Conservation (phyloP, 2,797 vertebrate species). For the Hemitrygon akajei region DNA sequence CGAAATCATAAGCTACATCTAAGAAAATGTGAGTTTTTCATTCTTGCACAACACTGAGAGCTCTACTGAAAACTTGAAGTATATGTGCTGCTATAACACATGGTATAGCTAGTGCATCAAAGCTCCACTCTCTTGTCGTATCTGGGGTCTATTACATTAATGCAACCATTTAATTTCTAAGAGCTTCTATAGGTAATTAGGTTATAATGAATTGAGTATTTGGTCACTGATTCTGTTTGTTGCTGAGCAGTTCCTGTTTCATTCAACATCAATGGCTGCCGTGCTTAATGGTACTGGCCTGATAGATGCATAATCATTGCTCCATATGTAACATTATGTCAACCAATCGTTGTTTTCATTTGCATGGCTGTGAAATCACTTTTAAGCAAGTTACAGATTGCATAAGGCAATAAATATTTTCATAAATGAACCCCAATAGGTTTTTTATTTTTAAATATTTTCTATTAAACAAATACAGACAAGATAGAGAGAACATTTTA, state of each 20-base stretch:
- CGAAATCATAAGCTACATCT: neutral
- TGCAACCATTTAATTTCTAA: conserved; percentile 29
- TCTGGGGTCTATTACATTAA: conserved; percentile 25
- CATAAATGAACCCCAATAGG: conserved; percentile 29
- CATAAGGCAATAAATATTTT: neutral
- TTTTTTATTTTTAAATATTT: conserved; percentile 25
- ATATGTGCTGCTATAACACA: neutral
- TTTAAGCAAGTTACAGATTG: conserved; percentile 29
- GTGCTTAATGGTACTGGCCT: neutral
- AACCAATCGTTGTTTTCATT: neutral
- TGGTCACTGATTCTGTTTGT: conserved; percentile 30
- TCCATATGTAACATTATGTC: conserved; percentile 39
- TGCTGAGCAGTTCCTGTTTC: neutral
- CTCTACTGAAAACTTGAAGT: neutral
- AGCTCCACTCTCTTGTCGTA: neutral
- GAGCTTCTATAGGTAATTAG: conserved; percentile 27
- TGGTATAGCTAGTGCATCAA: neutral
- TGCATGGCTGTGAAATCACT: neutral
- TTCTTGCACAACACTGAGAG: neutral
- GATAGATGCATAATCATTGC: conserved; percentile 37
- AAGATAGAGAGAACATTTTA: neutral
- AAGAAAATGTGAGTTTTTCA: neutral
- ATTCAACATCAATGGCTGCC: neutral
- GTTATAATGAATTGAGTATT: conserved; percentile 32
- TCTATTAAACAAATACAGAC: conserved; percentile 24